Conservation (phyloP, 2,797 vertebrate species). For the Onychomys torridus region DNA sequence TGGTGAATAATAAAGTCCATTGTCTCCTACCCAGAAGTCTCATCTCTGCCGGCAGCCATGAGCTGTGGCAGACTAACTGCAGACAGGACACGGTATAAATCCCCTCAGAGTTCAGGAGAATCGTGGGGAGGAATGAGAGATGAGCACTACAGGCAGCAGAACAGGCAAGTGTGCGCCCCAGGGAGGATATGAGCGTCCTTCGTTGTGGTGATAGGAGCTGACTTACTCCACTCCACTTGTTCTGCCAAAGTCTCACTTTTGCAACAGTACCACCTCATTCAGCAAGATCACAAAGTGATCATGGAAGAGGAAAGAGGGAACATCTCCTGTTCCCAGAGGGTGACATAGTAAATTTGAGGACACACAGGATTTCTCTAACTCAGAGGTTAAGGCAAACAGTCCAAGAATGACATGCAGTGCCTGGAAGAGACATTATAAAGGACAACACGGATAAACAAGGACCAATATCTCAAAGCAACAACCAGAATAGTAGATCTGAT, state of each 20-base stretch:
- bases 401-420: not conserved
- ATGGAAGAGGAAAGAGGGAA: not conserved
- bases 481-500: not conserved
- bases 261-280: conserved; percentile 27
- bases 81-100: conserved; percentile 39
- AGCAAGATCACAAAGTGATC: not conserved
- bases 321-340: not conserved
- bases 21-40: conserved; percentile 30
- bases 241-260: not conserved
- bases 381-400: not conserved
- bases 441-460: not conserved
- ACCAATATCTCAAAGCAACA: not conserved
- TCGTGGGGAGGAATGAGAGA: not conserved
- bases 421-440: not conserved
- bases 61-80: not conserved
- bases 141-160: not conserved
- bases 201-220: not conserved
- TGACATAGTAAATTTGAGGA: not conserved
- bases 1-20: conserved; percentile 38
- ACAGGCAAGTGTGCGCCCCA: conserved; percentile 1
- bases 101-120: not conserved
- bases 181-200: not conserved
- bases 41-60: not conserved
- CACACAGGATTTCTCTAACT: not conserved
- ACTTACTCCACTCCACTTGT: not conserved